Percentiles rank a stretch among this genome's conserved stretches.
Conservation (phyloP, 2,888 invertebrate species). For the Hylaea fasciaria region DNA sequence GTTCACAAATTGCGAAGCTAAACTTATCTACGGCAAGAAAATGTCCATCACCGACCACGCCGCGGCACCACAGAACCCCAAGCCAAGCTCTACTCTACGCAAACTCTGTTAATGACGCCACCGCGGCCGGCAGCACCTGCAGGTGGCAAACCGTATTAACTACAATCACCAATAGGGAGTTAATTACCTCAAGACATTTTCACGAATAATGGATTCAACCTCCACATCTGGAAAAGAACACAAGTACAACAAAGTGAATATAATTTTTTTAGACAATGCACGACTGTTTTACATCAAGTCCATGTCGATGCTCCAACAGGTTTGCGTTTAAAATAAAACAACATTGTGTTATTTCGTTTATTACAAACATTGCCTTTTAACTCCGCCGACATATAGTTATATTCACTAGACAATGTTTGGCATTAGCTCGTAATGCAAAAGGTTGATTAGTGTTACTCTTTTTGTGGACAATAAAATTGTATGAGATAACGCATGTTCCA, state of each 20-base stretch:
- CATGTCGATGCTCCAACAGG: conserved; percentile 59
- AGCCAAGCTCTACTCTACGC: conserved; percentile 77
- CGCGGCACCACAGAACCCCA: conserved; percentile 67
- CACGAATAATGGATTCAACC: conserved; percentile 84
- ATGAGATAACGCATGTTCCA: too few species aligned
- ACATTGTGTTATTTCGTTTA: conserved; percentile 19
- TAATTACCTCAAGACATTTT: conserved; percentile 85
- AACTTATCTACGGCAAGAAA: conserved; percentile 48
- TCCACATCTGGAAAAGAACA: conserved; percentile 85
- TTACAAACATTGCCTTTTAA: conserved; percentile 16
- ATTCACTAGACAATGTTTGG: not conserved
- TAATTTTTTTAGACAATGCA: conserved; percentile 68
- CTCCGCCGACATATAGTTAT: not conserved
- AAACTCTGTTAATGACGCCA: conserved; percentile 65
- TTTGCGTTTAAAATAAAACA: conserved; percentile 38
- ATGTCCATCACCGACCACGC: conserved; percentile 69
- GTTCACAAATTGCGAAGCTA: conserved; percentile 42
- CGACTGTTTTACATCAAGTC: conserved; percentile 84
- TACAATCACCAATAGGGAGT: conserved; percentile 84
- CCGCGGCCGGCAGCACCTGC: conserved; percentile 57
- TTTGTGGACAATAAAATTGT: too few species aligned
- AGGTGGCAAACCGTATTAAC: conserved; percentile 72
- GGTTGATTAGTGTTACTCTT: too few species aligned
- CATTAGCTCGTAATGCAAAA: too few species aligned
- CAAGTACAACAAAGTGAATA: conserved; percentile 85